Base-by-base conservation (phyloP, 2,888 invertebrate species). In the Thymelicus sylvestris region DNA sequence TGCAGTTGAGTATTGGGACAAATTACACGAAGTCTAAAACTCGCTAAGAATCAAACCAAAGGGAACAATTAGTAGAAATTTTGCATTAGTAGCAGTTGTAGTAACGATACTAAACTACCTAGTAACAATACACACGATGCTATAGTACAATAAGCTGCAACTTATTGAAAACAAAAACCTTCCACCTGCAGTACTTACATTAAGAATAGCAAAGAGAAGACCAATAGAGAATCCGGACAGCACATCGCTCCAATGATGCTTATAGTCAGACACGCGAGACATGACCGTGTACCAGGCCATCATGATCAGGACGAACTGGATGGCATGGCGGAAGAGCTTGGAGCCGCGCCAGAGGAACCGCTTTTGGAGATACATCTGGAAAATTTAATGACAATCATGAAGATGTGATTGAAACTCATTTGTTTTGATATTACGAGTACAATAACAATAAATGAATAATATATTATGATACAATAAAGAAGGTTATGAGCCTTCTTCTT, bases 211-310 rank as follows among this genome's bases (percentile, higher is more conserved):
- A 67, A 94, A 94, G 31, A 95, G 80, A n/a, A 95, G 85, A 10
- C 97, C 97, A 74, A 97, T 95, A 47, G 93, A 80, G 75, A 96
- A 94, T 0, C 99, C 99, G 66, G 96, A 96, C 44, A 99, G 93
- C 2, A 99, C 99, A 90, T 99, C 99, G 81, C 98, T 98, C 98
- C 98, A 99, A 85, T 99, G 99, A 89, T 99, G 99, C 87, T 99
- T 99, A 94, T 99, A 98, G 93, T 99, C 98, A 0, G 98, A 98
- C 50, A 99, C 96, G 48, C 99, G 95, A 0, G 98, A 97, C 93
- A 99, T 95, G n/a, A 97, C 96, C 10, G 98, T 98, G 87, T 96
- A 97, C 95, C 97, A 96, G 44, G 98, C 97, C 87, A 97, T 93
- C 88, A 96, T 94, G 74, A 99, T 92, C 67, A 97, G 95, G 12